A percentile compares a stretch with the other conserved stretches of the same genome.
Evolutionary conservation across 1,140 invertebrate species (phyloP).

Genomic region (Babylonia areolata): DNA sequence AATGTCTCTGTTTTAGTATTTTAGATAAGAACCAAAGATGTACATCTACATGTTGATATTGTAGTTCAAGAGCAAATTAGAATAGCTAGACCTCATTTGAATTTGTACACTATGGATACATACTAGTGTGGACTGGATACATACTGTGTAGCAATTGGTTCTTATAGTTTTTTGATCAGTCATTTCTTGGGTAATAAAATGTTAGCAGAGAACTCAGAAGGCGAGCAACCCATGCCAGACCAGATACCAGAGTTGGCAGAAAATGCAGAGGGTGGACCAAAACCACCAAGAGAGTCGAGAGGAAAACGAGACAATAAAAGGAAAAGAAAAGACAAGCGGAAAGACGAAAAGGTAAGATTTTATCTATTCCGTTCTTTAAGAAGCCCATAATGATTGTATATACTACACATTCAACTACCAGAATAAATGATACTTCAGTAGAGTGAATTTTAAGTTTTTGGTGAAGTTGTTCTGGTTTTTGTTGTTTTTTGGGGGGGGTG

Average conservation of each 20-base stretch:
- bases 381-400: no score
- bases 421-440: no score
- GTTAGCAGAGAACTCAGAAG: neutral
- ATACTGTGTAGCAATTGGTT: no score
- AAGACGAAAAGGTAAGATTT: constrained; percentile 9
- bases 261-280: neutral
- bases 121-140: no score
- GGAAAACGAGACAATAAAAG: constrained; percentile 8
- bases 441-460: no score
- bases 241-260: neutral
- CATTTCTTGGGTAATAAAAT: neutral
- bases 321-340: constrained; percentile 17
- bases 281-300: neutral
- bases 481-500: no score
- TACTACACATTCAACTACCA: no score
- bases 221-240: neutral
- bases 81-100: no score
- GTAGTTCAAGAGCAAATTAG: neutral
- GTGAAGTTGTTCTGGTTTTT: no score
- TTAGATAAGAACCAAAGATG: neutral
- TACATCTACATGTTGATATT: neutral
- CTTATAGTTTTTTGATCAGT: neutral
- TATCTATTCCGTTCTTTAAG: no score
- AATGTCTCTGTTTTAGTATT: no score
- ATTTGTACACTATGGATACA: no score